Conservation (phyloP, 2,797 vertebrate genomes). For the Bradypodion pumilum region DNA sequence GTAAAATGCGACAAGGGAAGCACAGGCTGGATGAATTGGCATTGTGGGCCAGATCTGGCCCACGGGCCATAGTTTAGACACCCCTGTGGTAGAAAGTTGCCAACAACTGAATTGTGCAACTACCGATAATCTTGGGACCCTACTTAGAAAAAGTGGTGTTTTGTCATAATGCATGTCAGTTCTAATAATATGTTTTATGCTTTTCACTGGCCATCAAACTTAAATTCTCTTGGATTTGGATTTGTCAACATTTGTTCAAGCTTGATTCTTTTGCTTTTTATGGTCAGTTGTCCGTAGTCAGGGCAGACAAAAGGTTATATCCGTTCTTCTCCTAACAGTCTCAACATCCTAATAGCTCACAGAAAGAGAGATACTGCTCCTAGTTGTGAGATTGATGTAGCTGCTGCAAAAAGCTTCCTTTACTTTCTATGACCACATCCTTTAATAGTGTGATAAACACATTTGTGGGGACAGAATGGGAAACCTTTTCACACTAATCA, state of each 20-base stretch:
- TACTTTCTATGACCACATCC: not conserved
- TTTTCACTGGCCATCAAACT: not conserved
- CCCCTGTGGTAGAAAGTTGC: too few species aligned
- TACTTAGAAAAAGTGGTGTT: not conserved
- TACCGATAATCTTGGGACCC: not conserved
- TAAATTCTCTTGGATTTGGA: not conserved
- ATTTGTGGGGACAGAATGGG: not conserved
- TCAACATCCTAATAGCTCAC: not conserved
- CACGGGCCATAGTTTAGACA: too few species aligned
- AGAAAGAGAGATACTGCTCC: not conserved
- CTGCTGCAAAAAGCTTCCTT: not conserved
- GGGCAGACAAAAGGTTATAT: not conserved
- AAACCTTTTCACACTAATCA: not conserved
- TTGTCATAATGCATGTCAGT: not conserved
- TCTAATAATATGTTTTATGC: not conserved
- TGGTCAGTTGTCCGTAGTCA: not conserved
- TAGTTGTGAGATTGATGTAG: not conserved
- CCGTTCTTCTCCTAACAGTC: not conserved
- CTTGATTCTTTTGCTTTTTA: not conserved
- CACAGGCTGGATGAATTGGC: too few species aligned
- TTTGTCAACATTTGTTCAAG: not conserved
- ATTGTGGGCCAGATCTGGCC: too few species aligned
- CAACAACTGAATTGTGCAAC: not conserved
- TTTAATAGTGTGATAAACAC: not conserved
- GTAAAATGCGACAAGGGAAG: too few species aligned